Base-by-base conservation (phyloP, 2,888 invertebrate genomes). In the Drosophila subsilvestris region DNA sequence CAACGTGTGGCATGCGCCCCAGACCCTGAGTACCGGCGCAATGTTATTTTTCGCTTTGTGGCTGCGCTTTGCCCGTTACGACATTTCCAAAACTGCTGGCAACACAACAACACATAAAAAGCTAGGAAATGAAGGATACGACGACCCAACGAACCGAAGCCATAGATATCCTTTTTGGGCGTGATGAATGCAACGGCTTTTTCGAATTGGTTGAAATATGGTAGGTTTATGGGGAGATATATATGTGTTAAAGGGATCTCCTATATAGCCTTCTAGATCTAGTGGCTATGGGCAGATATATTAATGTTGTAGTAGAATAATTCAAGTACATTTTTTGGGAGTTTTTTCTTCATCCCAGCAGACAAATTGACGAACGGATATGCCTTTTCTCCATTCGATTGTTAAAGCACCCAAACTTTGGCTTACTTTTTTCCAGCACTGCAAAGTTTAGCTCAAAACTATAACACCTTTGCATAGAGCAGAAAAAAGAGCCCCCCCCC, bases 21-120 rank as follows among this genome's bases (percentile, higher is more conserved):
- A 51, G 32, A 44, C 50, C 14, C 37, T 73, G 77, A 75, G 71
- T 6, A 12, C 37, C 37, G 37, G 37, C 37, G 72, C 79, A 74
- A 78, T 82, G 87, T 74, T 82, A 82, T 81, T 85, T 81, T 81
- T 80, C 79, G 86, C 79, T 83, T 83, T 80, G 85, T 79, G 80
- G 71, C 79, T 75, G 73, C 79, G 84, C 76, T 78, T 85, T 68
- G 55, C 58, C 74, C 74, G 74, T 69, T 78, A 86, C 75, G 72
- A 77, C 86, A 86, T 86, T 83, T 83, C 73, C 86, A 74, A 79
- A 79, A 60, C 63, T 48, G 43, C 58, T 10, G 72, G 32, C 57
- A 48, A 53, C 44, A 43, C 42, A 18, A 14, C 32, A 7, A 18
- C 32, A 56, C 54, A 48, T 37, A 66, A 69, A 56, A 42, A 42